Conservation (phyloP, 2,113 vertebrate species). For the Collichthys lucidus region DNA sequence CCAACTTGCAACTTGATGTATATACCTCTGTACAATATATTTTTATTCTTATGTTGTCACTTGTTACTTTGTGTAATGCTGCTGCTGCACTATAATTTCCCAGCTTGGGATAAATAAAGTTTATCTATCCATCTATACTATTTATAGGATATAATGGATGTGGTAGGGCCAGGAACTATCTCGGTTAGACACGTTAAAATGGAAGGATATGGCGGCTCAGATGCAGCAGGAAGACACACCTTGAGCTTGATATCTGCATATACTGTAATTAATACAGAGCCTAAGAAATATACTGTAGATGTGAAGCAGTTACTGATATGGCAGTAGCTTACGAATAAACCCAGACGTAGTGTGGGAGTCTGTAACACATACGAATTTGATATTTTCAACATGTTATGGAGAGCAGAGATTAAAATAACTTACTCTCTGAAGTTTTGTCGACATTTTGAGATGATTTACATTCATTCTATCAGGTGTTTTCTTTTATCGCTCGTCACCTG, state of each 20-base stretch:
- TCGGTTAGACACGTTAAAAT: background rate
- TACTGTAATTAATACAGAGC: conserved; percentile 1
- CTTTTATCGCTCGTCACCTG: background rate
- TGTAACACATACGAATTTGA: background rate
- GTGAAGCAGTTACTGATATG: background rate
- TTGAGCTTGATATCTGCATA: background rate
- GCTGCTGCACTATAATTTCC: too few relatives aligned
- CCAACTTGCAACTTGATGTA: too few relatives aligned
- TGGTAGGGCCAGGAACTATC: background rate
- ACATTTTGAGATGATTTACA: too few relatives aligned
- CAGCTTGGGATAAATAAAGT: too few relatives aligned
- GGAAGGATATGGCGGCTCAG: background rate
- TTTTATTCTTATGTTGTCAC: too few relatives aligned
- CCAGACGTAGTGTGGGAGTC: background rate
- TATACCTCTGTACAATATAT: too few relatives aligned
- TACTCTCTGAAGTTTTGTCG: too few relatives aligned
- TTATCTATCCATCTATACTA: too few relatives aligned
- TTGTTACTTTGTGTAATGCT: too few relatives aligned
- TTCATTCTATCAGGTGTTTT: too few relatives aligned
- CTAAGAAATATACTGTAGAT: background rate
- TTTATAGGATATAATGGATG: background rate
- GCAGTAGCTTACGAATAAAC: background rate
- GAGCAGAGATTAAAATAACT: background rate
- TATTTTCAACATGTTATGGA: background rate
- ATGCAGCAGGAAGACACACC: background rate